A percentile compares a stretch with the other conserved stretches of the same genome.
Conservation (phyloP, 2,113 vertebrate species). For the Nicator chloris region DNA sequence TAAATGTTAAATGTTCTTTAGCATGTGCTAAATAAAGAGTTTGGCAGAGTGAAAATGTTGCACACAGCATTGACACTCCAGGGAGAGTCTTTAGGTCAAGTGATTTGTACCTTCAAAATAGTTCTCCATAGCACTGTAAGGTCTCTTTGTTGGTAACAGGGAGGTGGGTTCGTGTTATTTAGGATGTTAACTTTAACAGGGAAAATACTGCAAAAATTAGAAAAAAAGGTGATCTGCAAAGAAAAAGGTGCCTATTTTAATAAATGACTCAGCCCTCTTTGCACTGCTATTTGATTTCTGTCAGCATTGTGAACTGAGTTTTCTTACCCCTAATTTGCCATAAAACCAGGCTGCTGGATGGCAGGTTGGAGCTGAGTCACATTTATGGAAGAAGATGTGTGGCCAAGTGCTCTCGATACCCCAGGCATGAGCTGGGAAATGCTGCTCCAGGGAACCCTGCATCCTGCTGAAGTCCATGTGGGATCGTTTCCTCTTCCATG, state of each 20-base stretch:
- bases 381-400: fast-evolving
- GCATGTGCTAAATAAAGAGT: slow-evolving; percentile 51
- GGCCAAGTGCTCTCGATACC: fast-evolving
- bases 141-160: background rate
- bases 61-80: background rate
- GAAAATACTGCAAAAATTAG: background rate
- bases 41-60: slow-evolving; percentile 36
- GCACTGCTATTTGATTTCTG: background rate
- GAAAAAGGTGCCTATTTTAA: background rate
- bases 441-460: background rate
- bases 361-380: background rate
- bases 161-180: background rate
- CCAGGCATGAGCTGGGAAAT: fast-evolving
- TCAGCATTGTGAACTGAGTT: background rate
- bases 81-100: slow-evolving; percentile 58
- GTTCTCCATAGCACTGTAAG: slow-evolving; percentile 38
- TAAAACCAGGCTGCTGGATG: background rate
- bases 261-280: background rate
- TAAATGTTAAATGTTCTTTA: slow-evolving; percentile 67
- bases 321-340: background rate
- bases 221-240: background rate
- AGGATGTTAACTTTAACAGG: background rate
- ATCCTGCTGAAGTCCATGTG: fast-evolving
- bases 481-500: background rate
- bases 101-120: slow-evolving; percentile 47